Evolutionary conservation across 2,113 vertebrate genomes (phyloP).

Genomic region (Callospermophilus lateralis): DNA sequence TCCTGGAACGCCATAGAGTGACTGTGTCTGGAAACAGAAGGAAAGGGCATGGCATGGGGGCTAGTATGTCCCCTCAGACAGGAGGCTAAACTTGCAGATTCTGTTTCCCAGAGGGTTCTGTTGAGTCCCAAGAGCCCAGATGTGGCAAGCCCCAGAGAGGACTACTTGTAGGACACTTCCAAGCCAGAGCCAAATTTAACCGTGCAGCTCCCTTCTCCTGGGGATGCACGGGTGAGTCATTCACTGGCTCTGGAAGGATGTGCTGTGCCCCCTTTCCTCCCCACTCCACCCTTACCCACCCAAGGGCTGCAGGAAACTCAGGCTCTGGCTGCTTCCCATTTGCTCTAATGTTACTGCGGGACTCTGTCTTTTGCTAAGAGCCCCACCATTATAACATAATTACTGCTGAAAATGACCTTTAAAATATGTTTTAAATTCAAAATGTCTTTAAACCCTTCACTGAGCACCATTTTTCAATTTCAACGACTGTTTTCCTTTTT

Average conservation of each 20-base stretch:
- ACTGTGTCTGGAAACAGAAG: not conserved
- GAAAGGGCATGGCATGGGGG: not conserved
- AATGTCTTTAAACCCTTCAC: constrained; percentile 90
- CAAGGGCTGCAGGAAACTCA: not conserved
- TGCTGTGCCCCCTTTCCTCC: fast-evolving
- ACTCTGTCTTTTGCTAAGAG: constrained; percentile 85
- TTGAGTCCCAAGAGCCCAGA: not conserved
- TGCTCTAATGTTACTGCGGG: constrained; percentile 81
- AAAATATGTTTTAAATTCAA: constrained; percentile 91
- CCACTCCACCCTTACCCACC: not conserved
- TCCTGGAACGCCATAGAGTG: not conserved
- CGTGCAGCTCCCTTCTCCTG: not conserved
- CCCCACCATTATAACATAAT: constrained; percentile 89
- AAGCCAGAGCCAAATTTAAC: not conserved
- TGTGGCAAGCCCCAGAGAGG: fast-evolving
- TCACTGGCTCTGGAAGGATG: not conserved
- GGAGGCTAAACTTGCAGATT: not conserved
- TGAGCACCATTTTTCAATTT: constrained; percentile 90
- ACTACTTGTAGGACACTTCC: not conserved
- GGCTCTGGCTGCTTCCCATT: constrained; percentile 78
- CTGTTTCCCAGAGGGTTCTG: not conserved
- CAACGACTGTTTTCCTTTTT: constrained; percentile 86
- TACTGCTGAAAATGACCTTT: constrained; percentile 92
- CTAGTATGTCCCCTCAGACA: not conserved
- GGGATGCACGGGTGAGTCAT: not conserved